phyloP scores from a whole-genome alignment of 2,888 invertebrate species.

The Anthophora plumipes region DNA sequence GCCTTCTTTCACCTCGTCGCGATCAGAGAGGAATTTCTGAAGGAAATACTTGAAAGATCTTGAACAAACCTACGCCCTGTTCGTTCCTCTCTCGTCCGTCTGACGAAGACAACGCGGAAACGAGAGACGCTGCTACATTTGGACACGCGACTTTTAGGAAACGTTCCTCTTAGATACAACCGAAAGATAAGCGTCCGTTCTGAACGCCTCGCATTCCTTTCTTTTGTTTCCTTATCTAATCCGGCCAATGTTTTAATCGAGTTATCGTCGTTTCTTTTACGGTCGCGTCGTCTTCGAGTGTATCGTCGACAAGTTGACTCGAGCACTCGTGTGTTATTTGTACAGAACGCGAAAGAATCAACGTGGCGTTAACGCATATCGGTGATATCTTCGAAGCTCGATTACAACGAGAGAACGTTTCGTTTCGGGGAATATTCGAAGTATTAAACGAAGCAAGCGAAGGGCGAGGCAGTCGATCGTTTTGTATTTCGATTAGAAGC shows the following conservation, averaged over 20 bases:
- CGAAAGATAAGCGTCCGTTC: not conserved
- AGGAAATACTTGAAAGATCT: too few relatives aligned
- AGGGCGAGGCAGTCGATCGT: constrained; percentile 29
- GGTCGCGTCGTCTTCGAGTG: not conserved
- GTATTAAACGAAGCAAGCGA: not conserved
- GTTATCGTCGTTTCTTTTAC: too few relatives aligned
- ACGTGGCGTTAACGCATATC: not conserved
- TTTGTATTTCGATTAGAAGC: constrained; percentile 4
- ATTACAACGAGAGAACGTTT: not conserved
- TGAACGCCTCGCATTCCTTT: too few relatives aligned
- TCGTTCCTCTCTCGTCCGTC: too few relatives aligned
- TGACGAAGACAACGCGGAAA: not conserved
- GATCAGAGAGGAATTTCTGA: not conserved
- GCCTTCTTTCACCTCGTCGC: not conserved
- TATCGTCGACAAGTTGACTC: not conserved
- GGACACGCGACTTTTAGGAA: not conserved
- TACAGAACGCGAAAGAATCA: not conserved
- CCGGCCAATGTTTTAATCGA: not conserved
- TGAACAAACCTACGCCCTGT: too few relatives aligned
- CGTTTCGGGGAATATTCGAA: not conserved
- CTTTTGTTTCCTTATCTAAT: not conserved
- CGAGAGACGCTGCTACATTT: not conserved
- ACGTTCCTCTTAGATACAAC: not conserved
- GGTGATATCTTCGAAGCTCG: not conserved
- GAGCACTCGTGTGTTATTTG: not conserved